Base-by-base conservation (phyloP, 2,113 vertebrate genomes). In the Nestor notabilis region DNA sequence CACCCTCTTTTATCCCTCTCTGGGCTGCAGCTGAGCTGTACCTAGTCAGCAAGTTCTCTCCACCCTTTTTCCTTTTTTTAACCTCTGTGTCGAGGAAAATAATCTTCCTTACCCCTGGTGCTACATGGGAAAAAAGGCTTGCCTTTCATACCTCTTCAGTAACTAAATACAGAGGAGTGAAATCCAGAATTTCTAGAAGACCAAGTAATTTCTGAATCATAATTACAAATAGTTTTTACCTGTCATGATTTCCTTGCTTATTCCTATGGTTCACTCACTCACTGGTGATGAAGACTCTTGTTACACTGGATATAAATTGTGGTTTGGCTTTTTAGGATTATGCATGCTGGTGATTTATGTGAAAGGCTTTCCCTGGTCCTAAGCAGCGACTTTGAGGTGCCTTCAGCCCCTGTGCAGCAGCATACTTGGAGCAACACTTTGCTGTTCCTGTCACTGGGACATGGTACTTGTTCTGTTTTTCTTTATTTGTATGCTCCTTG, bases 391-490 rank as follows among this genome's bases (percentile, higher is more conserved):
- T 98, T 98, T 89, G 63, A 80, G 63, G 65, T 97, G 96, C 52
- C 84, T 83, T 82, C 11, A 46, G 3, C 4, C 11, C 76, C 9
- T 97, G 94, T 39, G 60, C 14, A 15, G 58, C 9, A 17, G 69
- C 56, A 10, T 77, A 86, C 49, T 98, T 96, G 76, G 94, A 98
- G 13, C 18, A 69, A 58, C 5, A 6, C 27, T 97, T 97, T 25
- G 27, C 83, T 5, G 23, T 60, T 47, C 79, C 92, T 23, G 18
- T 95, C 25, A 56, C 65, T 56, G 93, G 89, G 46, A 93, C 65
- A 13, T 65, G 66, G 90, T 93, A 96, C 68, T 97, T 98, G 12
- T 94, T 97, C 70, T 97, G 82, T 63, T 89, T 98, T 29, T 97
- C 35, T 94, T 96, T 58, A 19, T 96, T 33, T 70, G 94, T 29